These are phyloP conservation scores for Hofmannophila pseudospretella DNA, from an alignment of 2,888 invertebrate species.

Conservation along the genomic window DNA sequence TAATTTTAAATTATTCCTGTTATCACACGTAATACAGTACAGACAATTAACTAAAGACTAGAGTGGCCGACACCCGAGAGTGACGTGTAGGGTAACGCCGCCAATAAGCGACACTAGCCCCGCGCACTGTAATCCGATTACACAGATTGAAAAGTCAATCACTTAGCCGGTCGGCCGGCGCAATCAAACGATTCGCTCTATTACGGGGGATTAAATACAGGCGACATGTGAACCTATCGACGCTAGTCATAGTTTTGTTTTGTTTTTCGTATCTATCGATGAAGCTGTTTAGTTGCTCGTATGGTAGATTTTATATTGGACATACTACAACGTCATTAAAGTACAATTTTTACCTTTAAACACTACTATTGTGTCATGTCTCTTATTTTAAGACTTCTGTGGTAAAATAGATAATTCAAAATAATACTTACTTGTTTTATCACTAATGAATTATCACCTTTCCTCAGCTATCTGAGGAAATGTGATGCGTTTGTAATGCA, in stretches of 20 bases:
- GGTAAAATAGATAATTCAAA: too few species aligned
- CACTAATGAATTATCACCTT: too few species aligned
- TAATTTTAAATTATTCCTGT: too few species aligned
- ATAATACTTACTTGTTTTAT: too few species aligned
- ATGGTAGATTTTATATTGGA: too few species aligned
- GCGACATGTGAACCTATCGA: constrained; percentile 43
- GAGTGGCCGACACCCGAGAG: constrained; percentile 14
- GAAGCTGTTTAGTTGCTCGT: too few species aligned
- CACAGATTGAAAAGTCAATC: constrained; percentile 76
- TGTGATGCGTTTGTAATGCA: too few species aligned
- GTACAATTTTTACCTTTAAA: too few species aligned
- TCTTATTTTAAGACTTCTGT: too few species aligned
- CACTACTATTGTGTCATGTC: too few species aligned
- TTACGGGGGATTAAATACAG: constrained; percentile 43
- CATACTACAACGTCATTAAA: too few species aligned
- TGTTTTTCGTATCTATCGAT: constrained; percentile 17
- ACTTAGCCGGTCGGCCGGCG: constrained; percentile 53
- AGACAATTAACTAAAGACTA: constrained; percentile 26
- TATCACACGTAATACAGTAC: constrained; percentile 16
- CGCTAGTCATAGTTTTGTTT: constrained; percentile 32
- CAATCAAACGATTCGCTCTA: constrained; percentile 59
- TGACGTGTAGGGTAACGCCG: constrained; percentile 26
- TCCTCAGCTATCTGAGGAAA: too few species aligned
- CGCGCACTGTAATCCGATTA: constrained; percentile 36
- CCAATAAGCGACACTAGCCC: constrained; percentile 4